These are phyloP conservation scores for Apodemus agrarius DNA, from an alignment of 2,797 vertebrate genomes.

Conservation along the genomic window DNA sequence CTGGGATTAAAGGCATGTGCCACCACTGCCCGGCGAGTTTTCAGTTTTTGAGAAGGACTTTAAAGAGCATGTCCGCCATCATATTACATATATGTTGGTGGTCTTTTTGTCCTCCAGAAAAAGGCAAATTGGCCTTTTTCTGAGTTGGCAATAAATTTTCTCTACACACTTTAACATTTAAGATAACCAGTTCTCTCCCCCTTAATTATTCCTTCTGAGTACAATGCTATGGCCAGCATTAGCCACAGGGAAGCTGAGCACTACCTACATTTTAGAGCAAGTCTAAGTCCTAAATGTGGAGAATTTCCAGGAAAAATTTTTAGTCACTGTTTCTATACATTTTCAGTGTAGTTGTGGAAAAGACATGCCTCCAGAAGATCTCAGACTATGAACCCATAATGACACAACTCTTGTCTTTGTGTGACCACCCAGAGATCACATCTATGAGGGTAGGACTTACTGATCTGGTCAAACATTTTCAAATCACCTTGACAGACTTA, in stretches of 20 bases:
- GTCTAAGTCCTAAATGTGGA: slow-evolving; percentile 40
- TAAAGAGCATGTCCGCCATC: background rate
- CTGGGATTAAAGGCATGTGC: no score
- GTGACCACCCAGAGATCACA: background rate
- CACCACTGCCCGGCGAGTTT: no score
- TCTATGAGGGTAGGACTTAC: background rate
- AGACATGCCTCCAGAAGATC: background rate
- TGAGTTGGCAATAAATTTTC: background rate
- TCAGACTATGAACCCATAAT: background rate
- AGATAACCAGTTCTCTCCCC: background rate
- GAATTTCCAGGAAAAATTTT: slow-evolving; percentile 49
- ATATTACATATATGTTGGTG: background rate
- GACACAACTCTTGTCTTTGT: background rate
- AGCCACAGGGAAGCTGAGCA: slow-evolving; percentile 52
- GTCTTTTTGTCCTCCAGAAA: background rate
- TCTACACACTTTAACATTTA: background rate
- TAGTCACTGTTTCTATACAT: background rate
- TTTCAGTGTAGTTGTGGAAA: background rate
- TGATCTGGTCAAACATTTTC: background rate
- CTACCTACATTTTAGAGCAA: slow-evolving; percentile 34
- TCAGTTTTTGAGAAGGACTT: background rate
- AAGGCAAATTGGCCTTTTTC: background rate
- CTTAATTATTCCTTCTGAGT: background rate
- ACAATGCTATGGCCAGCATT: background rate
- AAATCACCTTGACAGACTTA: slow-evolving; percentile 13